Evolutionary conservation across 1,140 invertebrate species (phyloP).

Genomic region (Carcinoscorpius rotundicauda): DNA sequence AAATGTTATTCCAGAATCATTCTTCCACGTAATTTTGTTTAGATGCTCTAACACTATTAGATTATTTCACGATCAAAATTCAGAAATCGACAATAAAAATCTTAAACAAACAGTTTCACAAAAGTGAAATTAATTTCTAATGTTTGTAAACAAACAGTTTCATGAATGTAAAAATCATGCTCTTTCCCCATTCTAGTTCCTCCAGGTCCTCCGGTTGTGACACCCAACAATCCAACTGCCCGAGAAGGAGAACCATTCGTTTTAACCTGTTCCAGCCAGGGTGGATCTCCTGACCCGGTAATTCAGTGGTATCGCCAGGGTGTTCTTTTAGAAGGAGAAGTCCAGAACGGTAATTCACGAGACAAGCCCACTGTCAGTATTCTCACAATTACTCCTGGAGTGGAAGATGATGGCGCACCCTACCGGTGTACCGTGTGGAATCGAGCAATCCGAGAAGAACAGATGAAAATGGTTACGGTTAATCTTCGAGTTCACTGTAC

Average conservation of each 20-base stretch:
- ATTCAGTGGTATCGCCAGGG: slow-evolving; percentile 45
- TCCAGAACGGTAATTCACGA: slow-evolving; percentile 50
- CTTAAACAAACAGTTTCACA: too few relatives aligned
- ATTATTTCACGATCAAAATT: too few relatives aligned
- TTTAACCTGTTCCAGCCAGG: slow-evolving; percentile 64
- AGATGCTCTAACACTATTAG: too few relatives aligned
- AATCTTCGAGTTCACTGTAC: slow-evolving; percentile 79
- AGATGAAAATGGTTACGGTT: slow-evolving; percentile 60
- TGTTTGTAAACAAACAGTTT: too few relatives aligned
- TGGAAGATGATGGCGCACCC: slow-evolving; percentile 66
- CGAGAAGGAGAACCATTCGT: slow-evolving; percentile 54
- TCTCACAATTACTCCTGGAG: slow-evolving; percentile 54
- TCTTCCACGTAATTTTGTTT: too few relatives aligned
- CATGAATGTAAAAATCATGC: not conserved
- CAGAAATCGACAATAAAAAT: too few relatives aligned
- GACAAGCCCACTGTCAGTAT: slow-evolving; percentile 57
- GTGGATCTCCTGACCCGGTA: slow-evolving; percentile 75
- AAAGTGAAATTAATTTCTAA: too few relatives aligned
- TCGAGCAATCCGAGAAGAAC: slow-evolving; percentile 62
- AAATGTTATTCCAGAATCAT: too few relatives aligned
- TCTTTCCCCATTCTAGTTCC: slow-evolving; percentile 38
- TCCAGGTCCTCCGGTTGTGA: slow-evolving; percentile 61
- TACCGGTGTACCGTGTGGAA: slow-evolving; percentile 78
- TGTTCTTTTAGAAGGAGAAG: slow-evolving; percentile 51
- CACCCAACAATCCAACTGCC: slow-evolving; percentile 52